These are phyloP conservation scores for Maccullochella peelii DNA, from an alignment of 2,113 vertebrate species.

Conservation along the genomic window DNA sequence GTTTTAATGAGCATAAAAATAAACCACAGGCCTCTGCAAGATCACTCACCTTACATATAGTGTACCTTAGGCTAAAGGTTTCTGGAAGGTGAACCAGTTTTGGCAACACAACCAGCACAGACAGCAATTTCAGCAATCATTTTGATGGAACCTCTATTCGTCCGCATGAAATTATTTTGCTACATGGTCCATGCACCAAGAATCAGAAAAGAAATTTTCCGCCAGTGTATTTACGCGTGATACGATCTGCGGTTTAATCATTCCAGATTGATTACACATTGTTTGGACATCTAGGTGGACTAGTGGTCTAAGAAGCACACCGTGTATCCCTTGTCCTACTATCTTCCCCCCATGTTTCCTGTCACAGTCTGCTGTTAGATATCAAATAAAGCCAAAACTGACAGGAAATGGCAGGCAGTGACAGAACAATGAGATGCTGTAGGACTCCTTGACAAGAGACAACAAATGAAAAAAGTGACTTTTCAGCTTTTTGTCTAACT, in stretches of 20 bases:
- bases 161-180: too few species aligned
- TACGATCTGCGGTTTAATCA: conserved; percentile 37
- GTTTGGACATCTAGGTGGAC: not conserved
- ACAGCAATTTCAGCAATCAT: conserved; percentile 17
- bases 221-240: conserved; percentile 19
- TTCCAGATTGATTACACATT: conserved; percentile 39
- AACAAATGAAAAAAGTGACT: conserved; percentile 4
- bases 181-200: conserved; percentile 30
- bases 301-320: not conserved
- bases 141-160: not conserved
- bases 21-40: not conserved
- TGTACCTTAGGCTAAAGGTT: not conserved
- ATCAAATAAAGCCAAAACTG: not conserved
- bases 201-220: not conserved
- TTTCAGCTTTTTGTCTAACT: not conserved
- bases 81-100: not conserved
- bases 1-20: conserved; percentile 2
- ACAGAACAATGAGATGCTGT: conserved; percentile 19
- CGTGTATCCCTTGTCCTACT: too few species aligned
- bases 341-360: not conserved
- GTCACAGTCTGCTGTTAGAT: not conserved
- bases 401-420: conserved; percentile 13
- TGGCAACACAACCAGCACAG: not conserved
- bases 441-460: conserved; percentile 17
- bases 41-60: not conserved